Base-by-base conservation (phyloP, 2,113 vertebrate genomes). In the Chrysochloris asiatica region DNA sequence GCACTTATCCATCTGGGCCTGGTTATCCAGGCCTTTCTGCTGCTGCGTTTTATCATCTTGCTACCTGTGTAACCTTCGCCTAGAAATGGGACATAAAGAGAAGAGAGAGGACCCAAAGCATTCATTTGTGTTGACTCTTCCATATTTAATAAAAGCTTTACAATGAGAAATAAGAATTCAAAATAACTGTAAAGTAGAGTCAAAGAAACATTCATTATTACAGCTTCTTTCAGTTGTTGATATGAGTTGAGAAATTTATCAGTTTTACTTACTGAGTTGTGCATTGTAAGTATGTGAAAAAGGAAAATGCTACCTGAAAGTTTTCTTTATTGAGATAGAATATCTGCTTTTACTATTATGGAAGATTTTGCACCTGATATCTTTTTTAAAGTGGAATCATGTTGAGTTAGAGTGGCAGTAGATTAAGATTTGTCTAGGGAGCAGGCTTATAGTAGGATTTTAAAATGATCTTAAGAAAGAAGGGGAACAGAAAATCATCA, bases 401-500 rank as follows among this genome's bases (percentile, higher is more conserved):
- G 24, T 63, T 72, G 65, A 89, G 28, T 83, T 92, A 75, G 36
- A 69, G 21, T 16, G 75, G 1, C 19, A n/a, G n/a, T 43, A 52
- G 69, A 79, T 6, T 65, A n/a, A n/a, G 28, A 77, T 86, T 75
- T 83, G 22, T 77, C 56, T 85, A 33, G 3, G 56, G 28, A 88
- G 28, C 41, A 16, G 30, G 21, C 56, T 67, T 82, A 8, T n/a
- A 45, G 5, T 38, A 83, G 26, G 30, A 47, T 50, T 82, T 92
- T 30, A 43, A 36, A 83, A 78, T 88, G 83, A 41, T 78, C 9
- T 45, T 67, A 89, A 72, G 79, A 94, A 95, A 94, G 79, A 94
- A 95, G 93, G n/a, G 47, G 59, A 83, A 72, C 26, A 73, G 41
- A 86, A 86, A 91, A 43, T 59, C 41, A 41, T 88, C 43, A 91